phyloP scores from a whole-genome alignment of 2,888 invertebrate species.

The Cylloceria caligata region DNA sequence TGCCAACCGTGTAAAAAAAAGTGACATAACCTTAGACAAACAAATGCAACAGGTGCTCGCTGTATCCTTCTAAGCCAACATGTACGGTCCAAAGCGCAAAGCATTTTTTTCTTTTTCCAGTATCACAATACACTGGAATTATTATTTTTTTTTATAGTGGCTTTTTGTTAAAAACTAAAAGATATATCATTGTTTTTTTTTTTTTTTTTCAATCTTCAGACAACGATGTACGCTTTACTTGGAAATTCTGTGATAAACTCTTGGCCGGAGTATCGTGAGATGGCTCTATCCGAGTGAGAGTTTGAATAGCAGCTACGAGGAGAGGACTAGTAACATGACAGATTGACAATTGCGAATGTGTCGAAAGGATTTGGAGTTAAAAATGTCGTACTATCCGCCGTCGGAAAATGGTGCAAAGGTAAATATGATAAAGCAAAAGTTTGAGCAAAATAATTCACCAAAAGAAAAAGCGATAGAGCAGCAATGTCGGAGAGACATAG shows the following conservation, averaged over 20 bases:
- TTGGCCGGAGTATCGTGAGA: not conserved
- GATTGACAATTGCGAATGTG: not conserved
- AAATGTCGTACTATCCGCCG: constrained; percentile 60
- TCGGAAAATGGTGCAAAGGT: constrained; percentile 66
- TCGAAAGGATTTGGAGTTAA: not conserved
- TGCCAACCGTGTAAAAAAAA: constrained; percentile 36
- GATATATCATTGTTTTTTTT: not conserved
- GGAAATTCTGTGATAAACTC: not conserved
- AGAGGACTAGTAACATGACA: not conserved
- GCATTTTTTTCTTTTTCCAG: not conserved
- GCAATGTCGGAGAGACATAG: not conserved
- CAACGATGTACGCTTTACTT: constrained; percentile 6
- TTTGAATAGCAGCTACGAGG: not conserved
- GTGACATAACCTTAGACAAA: constrained; percentile 67
- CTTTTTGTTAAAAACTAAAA: no score
- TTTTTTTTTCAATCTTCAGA: not conserved
- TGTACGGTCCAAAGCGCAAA: not conserved
- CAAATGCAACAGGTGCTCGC: constrained; percentile 68
- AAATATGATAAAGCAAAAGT: constrained; percentile 68
- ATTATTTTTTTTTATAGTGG: not conserved
- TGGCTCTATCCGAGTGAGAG: not conserved
- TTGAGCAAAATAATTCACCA: constrained; percentile 58
- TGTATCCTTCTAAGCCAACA: no score
- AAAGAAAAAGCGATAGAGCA: constrained; percentile 17
- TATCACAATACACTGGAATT: no score